These are phyloP conservation scores for Lepeophtheirus nordmannii DNA, from an alignment of 2,888 invertebrate genomes.

Conservation along the genomic window DNA sequence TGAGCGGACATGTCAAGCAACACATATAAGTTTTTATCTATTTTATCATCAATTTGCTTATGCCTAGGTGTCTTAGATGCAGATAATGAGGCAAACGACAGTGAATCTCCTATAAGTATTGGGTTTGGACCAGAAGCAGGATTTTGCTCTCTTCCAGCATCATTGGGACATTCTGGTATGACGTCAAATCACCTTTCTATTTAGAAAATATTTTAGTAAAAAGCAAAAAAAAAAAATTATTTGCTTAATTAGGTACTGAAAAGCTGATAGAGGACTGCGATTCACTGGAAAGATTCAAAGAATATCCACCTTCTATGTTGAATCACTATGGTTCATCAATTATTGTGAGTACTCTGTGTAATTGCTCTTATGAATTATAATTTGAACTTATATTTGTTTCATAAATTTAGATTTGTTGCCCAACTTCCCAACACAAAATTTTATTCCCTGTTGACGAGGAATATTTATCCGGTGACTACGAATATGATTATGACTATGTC, in stretches of 20 bases:
- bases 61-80: no score
- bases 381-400: not conserved
- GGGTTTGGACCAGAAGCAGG: not conserved
- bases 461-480: not conserved
- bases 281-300: not conserved
- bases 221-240: no score
- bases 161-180: not conserved
- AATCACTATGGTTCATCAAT: not conserved
- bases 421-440: not conserved
- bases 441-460: not conserved
- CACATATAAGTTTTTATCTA: no score
- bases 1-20: no score
- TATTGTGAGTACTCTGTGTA: not conserved
- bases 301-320: not conserved
- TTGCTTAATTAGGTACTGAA: not conserved
- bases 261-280: conserved; percentile 1
- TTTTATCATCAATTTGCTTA: no score
- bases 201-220: no score
- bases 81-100: no score
- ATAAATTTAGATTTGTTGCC: not conserved
- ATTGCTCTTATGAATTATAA: no score
- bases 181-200: not conserved
- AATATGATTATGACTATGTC: not conserved
- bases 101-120: not conserved
- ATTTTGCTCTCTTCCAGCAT: not conserved